Base-by-base conservation (phyloP, 2,113 vertebrate species). In the Ploceus nigricollis region DNA sequence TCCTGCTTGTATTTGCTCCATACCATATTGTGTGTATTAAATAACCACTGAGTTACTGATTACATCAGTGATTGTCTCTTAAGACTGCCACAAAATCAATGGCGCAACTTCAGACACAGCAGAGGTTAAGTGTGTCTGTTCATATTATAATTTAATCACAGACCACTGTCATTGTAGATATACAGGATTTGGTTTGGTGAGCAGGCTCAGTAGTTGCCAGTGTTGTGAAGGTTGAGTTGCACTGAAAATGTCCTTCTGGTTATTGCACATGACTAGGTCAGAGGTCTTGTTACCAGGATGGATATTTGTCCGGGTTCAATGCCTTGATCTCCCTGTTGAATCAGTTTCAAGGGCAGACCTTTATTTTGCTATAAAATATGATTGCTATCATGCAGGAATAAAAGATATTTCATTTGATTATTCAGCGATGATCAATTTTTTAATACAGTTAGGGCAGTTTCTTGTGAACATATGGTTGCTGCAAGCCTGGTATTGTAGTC, bases 181-280 rank as follows among this genome's bases (percentile, higher is more conserved):
- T 20, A 6, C 24, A n/a, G 44, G 61, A 4, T 7, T 84, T 40
- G 48, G 9, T 72, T 56, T 47, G 20, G 13, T 63, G 60, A 89
- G 58, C 28, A 58, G 24, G 39, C 9, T 80, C n/a, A 63, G 40
- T 13, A 60, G 28, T 10, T 87, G 13, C 20, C 30, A 42, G 21
- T 37, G 47, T 28, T 48, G 28, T 30, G 39, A 63, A 68, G 16
- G 10, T 17, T 68, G n/a, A 57, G 28, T 9, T 35, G 5, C 5
- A 25, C 22, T 73, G 76, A 71, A 70, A 75, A 28, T 1, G 0
- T 56, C 27, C 25, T 73, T 60, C 65, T 61, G 63, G 15, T 63
- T 63, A 11, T 76, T 0, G 0, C 31, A 35, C 31, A 1, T 33
- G 16, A 47, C 13, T 28, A 15, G 13, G 23, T 51, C 30, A 42